A percentile compares a stretch with the other conserved stretches of the same genome.
These are phyloP conservation scores for Cebus imitator DNA, from an alignment of 2,113 vertebrate genomes.

Conservation along the genomic window DNA sequence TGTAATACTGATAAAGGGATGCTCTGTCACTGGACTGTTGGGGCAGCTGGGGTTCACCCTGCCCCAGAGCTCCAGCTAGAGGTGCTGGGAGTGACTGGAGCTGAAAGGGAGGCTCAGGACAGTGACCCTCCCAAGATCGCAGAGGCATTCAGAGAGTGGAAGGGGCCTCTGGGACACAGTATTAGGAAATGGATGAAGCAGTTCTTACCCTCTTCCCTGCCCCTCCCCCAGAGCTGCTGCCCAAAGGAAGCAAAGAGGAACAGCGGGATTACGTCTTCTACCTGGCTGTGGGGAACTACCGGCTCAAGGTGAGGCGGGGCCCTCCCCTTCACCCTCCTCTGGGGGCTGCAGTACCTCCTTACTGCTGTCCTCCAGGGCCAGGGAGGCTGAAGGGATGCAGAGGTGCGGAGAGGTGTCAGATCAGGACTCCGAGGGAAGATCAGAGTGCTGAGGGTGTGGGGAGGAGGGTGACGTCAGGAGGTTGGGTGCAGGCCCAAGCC, in stretches of 20 bases:
- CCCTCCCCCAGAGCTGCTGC: slow-evolving; percentile 85
- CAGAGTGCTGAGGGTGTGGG: slow-evolving; percentile 46
- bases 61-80: not conserved
- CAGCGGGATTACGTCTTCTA: slow-evolving; percentile 93
- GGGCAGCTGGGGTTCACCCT: not conserved
- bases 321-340: not conserved
- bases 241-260: slow-evolving; percentile 90
- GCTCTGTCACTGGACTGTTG: not conserved
- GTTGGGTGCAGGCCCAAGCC: slow-evolving; percentile 44
- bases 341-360: not conserved
- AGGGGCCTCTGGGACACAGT: not conserved
- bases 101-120: not conserved
- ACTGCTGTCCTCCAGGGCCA: not conserved
- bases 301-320: slow-evolving; percentile 87
- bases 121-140: not conserved
- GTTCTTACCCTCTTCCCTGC: not conserved
- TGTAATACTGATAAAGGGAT: not conserved
- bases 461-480: slow-evolving; percentile 51
- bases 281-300: slow-evolving; percentile 91
- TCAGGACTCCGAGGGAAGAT: not conserved
- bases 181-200: not conserved
- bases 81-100: not conserved
- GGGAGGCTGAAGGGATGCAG: not conserved
- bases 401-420: not conserved
- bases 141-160: not conserved